Evolutionary conservation across 2,113 vertebrate species (phyloP), one percentile per base, ranked within the genome.

Genomic region (Aramus guarauna): DNA sequence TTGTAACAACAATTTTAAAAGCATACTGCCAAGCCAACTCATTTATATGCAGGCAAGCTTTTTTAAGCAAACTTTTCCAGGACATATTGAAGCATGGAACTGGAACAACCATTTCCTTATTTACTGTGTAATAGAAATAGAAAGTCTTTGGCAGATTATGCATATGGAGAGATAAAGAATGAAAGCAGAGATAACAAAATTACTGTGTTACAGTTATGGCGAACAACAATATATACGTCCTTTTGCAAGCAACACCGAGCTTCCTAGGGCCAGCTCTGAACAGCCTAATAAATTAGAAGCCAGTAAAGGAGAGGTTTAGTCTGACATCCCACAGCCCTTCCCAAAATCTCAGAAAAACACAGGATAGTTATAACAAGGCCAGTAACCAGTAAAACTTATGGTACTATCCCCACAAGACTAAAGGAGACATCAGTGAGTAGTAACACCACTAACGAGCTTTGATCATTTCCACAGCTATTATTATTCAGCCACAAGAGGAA

Each of bases 11-110:
- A 62, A 71, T 36, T 90, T 41, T 78, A 76, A 94, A 93, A 60
- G 22, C 34, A 37, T 26, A 76, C 19, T 76, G 77, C 32, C 58
- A 76, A 58, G 20, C 17, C 32, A 90, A 74, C 36, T 93, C 22
- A 93, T 88, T 93, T 79, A 45, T 69, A 80, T n/a, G 14, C 81
- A 92, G n/a, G 41, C 50, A 90, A 62, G 67, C 3, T 76, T 76
- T 96, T 90, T 90, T 24, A 78, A 90, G 63, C 12, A 90, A 95
- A 94, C n/a, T 80, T 93, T 92, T 92, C 53, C 74, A 73, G 78
- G 34, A 88, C 22, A 62, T 80, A 64, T 23, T 85, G 74, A 91
- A 93, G 24, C 66, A 88, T 37, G 27, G 36, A 96, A 68, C 36
- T 79, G 53, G 62, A 96, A 78, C 37, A 95, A 68, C 10, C 45